These are phyloP conservation scores for Triplophysa rosa DNA, from an alignment of 2,113 vertebrate genomes.

Conservation along the genomic window DNA sequence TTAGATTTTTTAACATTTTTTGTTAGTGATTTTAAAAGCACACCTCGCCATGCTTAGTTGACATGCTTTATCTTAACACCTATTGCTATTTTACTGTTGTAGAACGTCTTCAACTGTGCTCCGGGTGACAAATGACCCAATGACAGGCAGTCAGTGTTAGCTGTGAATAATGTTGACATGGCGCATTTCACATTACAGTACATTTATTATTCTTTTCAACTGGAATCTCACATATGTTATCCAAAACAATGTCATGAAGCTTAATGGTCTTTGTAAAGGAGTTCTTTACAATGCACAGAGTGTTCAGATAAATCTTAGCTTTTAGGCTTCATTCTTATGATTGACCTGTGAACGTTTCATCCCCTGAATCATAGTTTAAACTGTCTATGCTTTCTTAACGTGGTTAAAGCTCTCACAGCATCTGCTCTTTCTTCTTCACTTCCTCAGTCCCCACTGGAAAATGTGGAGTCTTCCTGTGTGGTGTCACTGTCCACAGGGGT, in stretches of 20 bases:
- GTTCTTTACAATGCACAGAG: not conserved
- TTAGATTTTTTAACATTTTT: not conserved
- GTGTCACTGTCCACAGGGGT: not conserved
- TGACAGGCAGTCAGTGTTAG: conserved; percentile 15
- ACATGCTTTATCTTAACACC: conserved; percentile 6
- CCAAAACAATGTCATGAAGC: conserved; percentile 31
- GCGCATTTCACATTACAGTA: conserved; percentile 8
- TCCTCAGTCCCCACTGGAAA: conserved; percentile 17
- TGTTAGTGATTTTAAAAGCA: not conserved
- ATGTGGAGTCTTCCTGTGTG: conserved; percentile 17
- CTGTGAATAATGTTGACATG: conserved; percentile 16
- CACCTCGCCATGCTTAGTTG: conserved; percentile 2
- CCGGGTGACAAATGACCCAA: not conserved
- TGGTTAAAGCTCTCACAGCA: conserved; percentile 26
- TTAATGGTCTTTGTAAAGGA: not conserved
- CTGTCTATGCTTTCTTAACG: not conserved
- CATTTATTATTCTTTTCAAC: conserved; percentile 24
- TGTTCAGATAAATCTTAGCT: not conserved
- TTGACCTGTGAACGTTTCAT: not conserved
- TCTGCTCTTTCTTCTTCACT: conserved; percentile 17
- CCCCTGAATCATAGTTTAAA: not conserved
- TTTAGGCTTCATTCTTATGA: not conserved
- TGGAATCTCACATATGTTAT: conserved; percentile 38
- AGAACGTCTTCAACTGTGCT: not conserved
- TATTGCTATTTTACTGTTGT: not conserved